Evolutionary conservation across 2,888 invertebrate species (phyloP).

Genomic region (Dryococelus australis): DNA sequence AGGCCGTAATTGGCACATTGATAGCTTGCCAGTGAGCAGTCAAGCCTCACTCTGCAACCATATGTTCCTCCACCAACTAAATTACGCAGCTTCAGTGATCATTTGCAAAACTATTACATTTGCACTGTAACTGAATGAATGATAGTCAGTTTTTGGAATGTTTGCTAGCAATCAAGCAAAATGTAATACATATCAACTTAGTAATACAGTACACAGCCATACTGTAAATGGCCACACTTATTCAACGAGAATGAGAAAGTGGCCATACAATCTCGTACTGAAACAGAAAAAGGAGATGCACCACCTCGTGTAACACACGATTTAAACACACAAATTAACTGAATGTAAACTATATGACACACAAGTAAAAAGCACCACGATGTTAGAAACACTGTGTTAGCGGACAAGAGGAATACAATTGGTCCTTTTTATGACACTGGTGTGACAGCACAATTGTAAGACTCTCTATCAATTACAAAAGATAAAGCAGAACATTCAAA

Average conservation of each 20-base stretch:
- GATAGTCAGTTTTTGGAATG: neutral
- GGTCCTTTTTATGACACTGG: neutral
- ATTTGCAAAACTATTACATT: neutral
- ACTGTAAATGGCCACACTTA: neutral
- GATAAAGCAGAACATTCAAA: neutral
- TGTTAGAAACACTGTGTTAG: neutral
- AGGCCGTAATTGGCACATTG: too few species aligned
- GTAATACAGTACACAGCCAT: neutral
- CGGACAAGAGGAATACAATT: neutral
- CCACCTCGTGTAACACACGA: neutral
- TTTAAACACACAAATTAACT: neutral
- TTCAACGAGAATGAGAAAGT: neutral
- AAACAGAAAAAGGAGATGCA: neutral
- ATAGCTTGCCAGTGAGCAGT: neutral
- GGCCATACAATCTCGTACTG: neutral
- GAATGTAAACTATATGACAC: neutral
- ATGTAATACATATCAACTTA: neutral
- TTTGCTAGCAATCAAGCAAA: neutral
- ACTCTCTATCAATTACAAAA: neutral
- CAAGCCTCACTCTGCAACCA: neutral
- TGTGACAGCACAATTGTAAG: neutral
- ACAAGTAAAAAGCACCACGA: constrained; percentile 3
- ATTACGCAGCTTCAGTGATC: neutral
- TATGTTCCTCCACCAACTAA: neutral
- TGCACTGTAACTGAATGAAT: neutral